Base-by-base conservation (phyloP, 2,888 invertebrate genomes). In the Chrysolina oricalcia region DNA sequence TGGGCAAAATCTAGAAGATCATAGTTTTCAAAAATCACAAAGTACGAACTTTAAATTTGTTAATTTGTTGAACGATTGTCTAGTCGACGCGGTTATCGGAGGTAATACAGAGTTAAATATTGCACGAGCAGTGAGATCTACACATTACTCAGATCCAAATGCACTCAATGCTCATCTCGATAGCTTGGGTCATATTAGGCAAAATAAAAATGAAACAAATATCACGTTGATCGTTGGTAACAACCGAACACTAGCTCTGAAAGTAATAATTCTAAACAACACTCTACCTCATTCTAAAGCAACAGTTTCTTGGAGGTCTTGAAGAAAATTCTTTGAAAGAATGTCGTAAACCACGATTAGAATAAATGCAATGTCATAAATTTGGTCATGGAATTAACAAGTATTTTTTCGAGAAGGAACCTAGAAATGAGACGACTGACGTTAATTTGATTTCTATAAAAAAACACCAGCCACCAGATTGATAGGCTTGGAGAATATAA, bases 61-160 rank as follows among this genome's bases (percentile, higher is more conserved):
- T n/a, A n/a, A n/a, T n/a, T n/a, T n/a, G n/a, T n/a, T n/a, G n/a
- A 75, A 78, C n/a, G 75, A 80, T 67, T 80, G 13, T 73, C 62
- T 81, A 23, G 68, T 80, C n/a, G 79, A 80, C 67, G 80, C 80
- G 8, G 77, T 81, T 48, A 79, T 81, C 64, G 78, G 78, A 19
- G 77, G 77, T 11, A 77, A 80, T 50, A 71, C 50, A 15, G 77
- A 80, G 46, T 74, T 70, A 48, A 79, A 72, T 66, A 73, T 80
- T 35, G 76, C 72, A 15, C 50, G 80, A 6, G 77, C 80, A 6
- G 50, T 76, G 8, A 56, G 76, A 8, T 35, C 35, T 35, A 8
- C 35, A 8, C 35, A 8, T 6, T 0, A 6, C 35, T 6, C 35
- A 35, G 8, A 35, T 35, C 35, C 35, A 35, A 35, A 35, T 35